These are phyloP conservation scores for Glaucidium brasilianum DNA, from an alignment of 2,113 vertebrate genomes.

Conservation along the genomic window DNA sequence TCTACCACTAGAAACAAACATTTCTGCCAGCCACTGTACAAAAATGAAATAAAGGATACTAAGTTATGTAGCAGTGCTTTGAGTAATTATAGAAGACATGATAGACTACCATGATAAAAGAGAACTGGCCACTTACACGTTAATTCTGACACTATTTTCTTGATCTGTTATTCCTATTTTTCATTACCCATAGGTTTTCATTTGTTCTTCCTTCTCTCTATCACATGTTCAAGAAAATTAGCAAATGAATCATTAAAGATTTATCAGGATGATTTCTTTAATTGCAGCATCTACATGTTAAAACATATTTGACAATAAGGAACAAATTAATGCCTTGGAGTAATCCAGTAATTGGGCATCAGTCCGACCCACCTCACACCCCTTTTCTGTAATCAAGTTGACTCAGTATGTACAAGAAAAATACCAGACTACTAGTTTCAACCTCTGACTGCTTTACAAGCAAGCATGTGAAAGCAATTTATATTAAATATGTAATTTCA, in stretches of 20 bases:
- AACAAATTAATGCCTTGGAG: neutral
- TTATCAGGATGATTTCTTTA: neutral
- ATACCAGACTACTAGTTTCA: neutral
- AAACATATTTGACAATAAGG: neutral
- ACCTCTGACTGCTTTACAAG: neutral
- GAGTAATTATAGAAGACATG: neutral
- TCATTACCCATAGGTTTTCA: neutral
- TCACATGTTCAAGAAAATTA: neutral
- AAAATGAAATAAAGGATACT: neutral
- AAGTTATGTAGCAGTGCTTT: neutral
- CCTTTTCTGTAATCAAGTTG: neutral
- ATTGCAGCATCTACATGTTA: neutral
- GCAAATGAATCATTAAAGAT: neutral
- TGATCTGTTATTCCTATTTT: neutral
- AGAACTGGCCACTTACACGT: neutral
- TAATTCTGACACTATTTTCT: neutral
- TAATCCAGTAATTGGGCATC: neutral
- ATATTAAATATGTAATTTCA: neutral
- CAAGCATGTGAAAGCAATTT: neutral
- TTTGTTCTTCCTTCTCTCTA: neutral
- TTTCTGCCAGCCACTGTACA: neutral
- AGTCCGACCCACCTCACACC: neutral
- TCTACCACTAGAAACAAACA: neutral
- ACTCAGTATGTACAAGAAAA: neutral
- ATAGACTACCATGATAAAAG: neutral